Evolutionary conservation across 23 tunicate genomes (phyloP).

Genomic region (Trididemnum clinides): DNA sequence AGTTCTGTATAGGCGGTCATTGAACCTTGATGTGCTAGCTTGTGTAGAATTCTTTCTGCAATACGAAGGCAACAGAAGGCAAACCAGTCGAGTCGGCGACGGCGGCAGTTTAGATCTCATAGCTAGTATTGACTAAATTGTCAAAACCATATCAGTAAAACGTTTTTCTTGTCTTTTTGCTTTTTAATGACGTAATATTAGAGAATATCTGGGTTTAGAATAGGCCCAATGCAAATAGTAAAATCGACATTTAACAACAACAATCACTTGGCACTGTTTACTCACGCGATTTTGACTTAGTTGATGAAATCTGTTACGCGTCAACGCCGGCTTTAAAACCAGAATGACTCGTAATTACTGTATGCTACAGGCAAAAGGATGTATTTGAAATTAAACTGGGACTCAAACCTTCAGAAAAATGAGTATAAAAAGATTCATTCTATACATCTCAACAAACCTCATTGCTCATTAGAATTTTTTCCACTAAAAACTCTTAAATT

Average conservation of each 20-base stretch:
- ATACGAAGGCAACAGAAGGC: neutral
- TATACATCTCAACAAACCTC: too few species aligned
- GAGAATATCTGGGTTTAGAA: neutral
- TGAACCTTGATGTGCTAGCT: slow-evolving; percentile 4
- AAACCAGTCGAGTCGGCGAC: neutral
- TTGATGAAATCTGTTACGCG: slow-evolving; percentile 6
- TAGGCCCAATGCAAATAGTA: neutral
- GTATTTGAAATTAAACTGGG: too few species aligned
- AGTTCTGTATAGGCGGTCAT: neutral
- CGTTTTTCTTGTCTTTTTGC: neutral
- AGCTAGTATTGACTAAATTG: neutral
- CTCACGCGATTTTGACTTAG: neutral
- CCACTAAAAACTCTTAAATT: too few species aligned
- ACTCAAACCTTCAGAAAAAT: too few species aligned
- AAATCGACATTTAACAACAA: neutral
- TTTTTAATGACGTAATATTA: neutral
- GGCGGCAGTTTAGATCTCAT: slow-evolving; percentile 7
- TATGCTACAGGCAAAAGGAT: too few species aligned
- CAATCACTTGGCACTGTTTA: neutral
- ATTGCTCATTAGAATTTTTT: too few species aligned
- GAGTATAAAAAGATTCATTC: too few species aligned
- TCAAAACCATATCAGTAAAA: neutral
- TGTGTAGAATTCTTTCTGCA: neutral
- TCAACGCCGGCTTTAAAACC: too few species aligned
- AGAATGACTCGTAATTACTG: too few species aligned